These are phyloP conservation scores for Meloe dianella DNA, from an alignment of 2,888 invertebrate genomes.

Conservation along the genomic window DNA sequence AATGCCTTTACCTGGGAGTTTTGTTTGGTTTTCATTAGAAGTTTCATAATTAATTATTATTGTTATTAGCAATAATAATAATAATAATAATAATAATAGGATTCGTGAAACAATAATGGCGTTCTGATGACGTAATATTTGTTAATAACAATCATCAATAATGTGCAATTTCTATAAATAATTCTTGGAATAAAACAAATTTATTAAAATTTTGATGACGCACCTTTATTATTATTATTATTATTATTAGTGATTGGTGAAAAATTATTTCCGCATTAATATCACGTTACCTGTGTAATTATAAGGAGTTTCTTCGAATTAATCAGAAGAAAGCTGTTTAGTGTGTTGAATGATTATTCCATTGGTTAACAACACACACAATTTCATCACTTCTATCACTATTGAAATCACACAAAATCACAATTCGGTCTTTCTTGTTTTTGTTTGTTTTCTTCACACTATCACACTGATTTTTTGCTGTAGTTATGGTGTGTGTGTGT, in stretches of 20 bases:
- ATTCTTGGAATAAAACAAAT: background rate
- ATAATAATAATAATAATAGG: background rate
- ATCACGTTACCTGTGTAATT: background rate
- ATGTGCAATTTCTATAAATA: conserved; percentile 7
- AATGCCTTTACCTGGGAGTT: background rate
- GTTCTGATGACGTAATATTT: background rate
- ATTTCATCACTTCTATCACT: background rate
- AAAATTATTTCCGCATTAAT: background rate
- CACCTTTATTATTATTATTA: background rate
- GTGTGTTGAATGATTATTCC: background rate
- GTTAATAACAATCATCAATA: background rate
- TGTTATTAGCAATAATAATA: background rate
- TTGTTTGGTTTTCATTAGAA: background rate
- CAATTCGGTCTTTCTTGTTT: too few species aligned
- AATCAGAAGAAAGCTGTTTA: background rate
- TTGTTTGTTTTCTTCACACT: background rate
- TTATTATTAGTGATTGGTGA: too few species aligned
- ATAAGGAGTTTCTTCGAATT: background rate
- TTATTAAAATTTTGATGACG: background rate
- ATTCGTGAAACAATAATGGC: background rate
- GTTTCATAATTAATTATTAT: background rate
- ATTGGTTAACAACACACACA: background rate
- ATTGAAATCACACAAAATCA: background rate
- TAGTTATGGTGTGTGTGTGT: too few species aligned
- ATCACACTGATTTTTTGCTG: background rate